These are phyloP conservation scores for Melolontha melolontha DNA, from an alignment of 2,888 invertebrate species.

Conservation along the genomic window DNA sequence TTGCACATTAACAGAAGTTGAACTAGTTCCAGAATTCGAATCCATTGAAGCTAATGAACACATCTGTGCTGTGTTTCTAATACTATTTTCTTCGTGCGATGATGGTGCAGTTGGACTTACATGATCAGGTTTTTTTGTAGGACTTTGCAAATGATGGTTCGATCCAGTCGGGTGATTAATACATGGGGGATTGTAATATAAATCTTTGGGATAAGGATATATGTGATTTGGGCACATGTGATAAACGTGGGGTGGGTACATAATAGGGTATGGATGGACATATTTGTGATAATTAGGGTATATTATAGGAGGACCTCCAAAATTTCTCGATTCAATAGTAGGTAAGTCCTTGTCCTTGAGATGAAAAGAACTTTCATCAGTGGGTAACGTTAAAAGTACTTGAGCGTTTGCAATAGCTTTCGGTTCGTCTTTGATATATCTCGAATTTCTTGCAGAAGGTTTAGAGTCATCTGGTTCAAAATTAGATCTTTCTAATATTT, in stretches of 20 bases:
- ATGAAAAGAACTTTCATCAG: slow-evolving; percentile 42
- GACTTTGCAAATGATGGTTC: background rate
- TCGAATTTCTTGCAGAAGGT: background rate
- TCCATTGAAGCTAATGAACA: too few relatives aligned
- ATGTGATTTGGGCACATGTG: background rate
- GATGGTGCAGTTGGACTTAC: too few relatives aligned
- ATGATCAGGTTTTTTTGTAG: too few relatives aligned
- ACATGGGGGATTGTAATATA: background rate
- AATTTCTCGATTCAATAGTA: slow-evolving; percentile 9
- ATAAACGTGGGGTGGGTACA: background rate
- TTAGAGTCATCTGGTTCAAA: slow-evolving; percentile 40
- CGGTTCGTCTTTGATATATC: slow-evolving; percentile 41
- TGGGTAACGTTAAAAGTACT: slow-evolving; percentile 50
- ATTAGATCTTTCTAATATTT: slow-evolving; percentile 49
- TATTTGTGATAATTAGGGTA: background rate
- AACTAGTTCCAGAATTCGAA: too few relatives aligned
- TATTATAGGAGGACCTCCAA: background rate
- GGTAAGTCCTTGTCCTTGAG: background rate
- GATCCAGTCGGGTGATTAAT: background rate
- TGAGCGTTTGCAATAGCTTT: slow-evolving; percentile 56
- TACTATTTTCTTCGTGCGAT: too few relatives aligned
- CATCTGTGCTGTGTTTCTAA: too few relatives aligned
- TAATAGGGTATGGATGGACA: background rate
- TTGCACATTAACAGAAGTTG: background rate
- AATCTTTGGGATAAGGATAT: background rate